A percentile compares a stretch with the other conserved stretches of the same genome.
These are phyloP conservation scores for Synergus gifuensis DNA, from an alignment of 2,888 invertebrate species.

Conservation along the genomic window DNA sequence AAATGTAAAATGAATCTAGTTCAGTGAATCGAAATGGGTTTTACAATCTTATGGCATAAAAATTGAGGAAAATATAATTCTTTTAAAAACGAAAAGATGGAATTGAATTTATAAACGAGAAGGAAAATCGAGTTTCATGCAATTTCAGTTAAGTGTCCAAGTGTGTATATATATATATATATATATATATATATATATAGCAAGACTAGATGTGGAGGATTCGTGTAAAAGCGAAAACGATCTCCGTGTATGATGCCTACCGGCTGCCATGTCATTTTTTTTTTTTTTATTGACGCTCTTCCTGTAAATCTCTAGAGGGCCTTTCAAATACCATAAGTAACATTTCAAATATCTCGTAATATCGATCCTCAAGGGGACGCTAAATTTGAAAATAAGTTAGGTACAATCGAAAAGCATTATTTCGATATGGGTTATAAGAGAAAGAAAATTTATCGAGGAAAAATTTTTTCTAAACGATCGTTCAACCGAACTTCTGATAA, in stretches of 20 bases:
- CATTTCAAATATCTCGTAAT: neutral
- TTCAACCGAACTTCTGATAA: too few species aligned
- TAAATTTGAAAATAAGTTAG: neutral
- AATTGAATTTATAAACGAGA: neutral
- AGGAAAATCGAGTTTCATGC: neutral
- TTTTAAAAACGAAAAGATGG: neutral
- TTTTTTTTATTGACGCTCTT: neutral
- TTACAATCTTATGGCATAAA: neutral
- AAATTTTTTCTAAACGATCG: neutral
- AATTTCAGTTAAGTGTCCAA: neutral
- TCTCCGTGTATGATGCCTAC: neutral
- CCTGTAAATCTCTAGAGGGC: slow-evolving; percentile 7
- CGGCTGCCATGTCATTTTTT: neutral
- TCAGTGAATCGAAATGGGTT: neutral
- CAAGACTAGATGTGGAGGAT: neutral
- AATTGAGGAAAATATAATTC: neutral
- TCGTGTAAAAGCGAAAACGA: neutral
- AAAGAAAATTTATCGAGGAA: neutral
- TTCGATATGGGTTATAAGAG: neutral
- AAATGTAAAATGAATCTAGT: neutral
- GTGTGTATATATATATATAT: too few species aligned
- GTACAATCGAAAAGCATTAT: neutral
- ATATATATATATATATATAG: too few species aligned
- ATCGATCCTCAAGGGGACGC: neutral
- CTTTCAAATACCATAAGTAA: neutral